A percentile compares a stretch with the other conserved stretches of the same genome.
Evolutionary conservation across 1,140 invertebrate genomes (phyloP).

Genomic region (Aphidius gifuensis): DNA sequence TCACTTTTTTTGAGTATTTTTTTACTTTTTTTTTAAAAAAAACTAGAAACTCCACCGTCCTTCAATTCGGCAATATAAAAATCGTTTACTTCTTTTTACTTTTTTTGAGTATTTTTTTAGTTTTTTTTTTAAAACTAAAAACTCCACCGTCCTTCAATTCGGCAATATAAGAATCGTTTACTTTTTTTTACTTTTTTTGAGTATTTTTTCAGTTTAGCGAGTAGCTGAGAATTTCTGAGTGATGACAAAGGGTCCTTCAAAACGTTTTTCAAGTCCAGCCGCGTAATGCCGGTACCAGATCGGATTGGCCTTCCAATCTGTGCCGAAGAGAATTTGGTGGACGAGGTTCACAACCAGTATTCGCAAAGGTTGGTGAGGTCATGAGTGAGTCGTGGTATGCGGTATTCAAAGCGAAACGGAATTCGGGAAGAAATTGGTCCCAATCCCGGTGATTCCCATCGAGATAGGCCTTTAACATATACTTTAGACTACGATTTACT

Average conservation of each 20-base stretch:
- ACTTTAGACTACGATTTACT: conserved; percentile 44
- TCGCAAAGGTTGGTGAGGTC: conserved; percentile 45
- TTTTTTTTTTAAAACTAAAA: no score
- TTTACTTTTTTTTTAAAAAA: no score
- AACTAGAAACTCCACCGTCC: no score
- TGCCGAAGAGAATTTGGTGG: neutral
- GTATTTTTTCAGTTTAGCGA: no score
- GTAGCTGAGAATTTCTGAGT: neutral
- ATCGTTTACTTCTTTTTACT: no score
- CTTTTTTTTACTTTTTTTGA: no score
- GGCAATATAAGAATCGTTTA: no score
- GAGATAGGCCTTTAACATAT: conserved; percentile 39
- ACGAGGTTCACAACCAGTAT: conserved; percentile 29
- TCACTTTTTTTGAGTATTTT: no score
- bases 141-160: no score
- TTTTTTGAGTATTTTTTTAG: no score
- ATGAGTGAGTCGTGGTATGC: conserved; percentile 30
- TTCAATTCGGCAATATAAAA: no score
- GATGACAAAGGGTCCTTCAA: conserved; percentile 13
- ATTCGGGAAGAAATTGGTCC: conserved; percentile 36
- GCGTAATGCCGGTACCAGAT: conserved; percentile 1
- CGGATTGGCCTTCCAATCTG: neutral
- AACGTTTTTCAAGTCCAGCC: conserved; percentile 23
- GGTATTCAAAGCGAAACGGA: conserved; percentile 47
- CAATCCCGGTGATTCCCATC: conserved; percentile 43